Conservation (phyloP, 2,888 invertebrate species). For the Kryphioiulus occultus region DNA sequence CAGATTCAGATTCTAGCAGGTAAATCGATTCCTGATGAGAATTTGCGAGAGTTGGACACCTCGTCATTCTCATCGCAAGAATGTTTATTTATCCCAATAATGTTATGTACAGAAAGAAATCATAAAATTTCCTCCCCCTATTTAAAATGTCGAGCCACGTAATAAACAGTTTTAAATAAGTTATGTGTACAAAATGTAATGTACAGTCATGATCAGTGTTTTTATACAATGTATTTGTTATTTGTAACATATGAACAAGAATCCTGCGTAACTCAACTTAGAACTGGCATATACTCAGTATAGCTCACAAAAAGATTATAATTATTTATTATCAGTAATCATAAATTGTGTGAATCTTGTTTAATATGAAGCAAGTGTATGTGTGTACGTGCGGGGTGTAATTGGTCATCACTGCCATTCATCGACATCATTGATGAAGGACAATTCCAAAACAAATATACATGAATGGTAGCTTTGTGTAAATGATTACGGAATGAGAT, state of each 20-base stretch:
- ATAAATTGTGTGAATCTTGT: slow-evolving; percentile 33
- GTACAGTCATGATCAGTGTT: slow-evolving; percentile 41
- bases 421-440: background rate
- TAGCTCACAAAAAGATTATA: slow-evolving; percentile 41
- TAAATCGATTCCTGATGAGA: background rate
- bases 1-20: slow-evolving; percentile 49
- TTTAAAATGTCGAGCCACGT: background rate
- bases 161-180: slow-evolving; percentile 47
- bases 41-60: background rate
- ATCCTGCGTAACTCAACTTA: background rate
- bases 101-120: slow-evolving; percentile 43
- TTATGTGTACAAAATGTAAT: slow-evolving; percentile 46
- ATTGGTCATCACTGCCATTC: slow-evolving; percentile 10
- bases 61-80: background rate
- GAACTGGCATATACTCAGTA: slow-evolving; percentile 33
- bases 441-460: slow-evolving; percentile 20
- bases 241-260: slow-evolving; percentile 1
- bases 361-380: slow-evolving; percentile 3
- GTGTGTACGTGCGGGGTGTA: background rate
- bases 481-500: slow-evolving; percentile 20
- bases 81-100: background rate
- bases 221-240: slow-evolving; percentile 40
- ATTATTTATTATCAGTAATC: slow-evolving; percentile 43
- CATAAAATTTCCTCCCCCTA: background rate
- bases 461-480: background rate